A percentile compares a stretch with the other conserved stretches of the same genome.
Evolutionary conservation across 2,888 invertebrate genomes (phyloP).

Genomic region (Spatulosminthurus flaviceps): DNA sequence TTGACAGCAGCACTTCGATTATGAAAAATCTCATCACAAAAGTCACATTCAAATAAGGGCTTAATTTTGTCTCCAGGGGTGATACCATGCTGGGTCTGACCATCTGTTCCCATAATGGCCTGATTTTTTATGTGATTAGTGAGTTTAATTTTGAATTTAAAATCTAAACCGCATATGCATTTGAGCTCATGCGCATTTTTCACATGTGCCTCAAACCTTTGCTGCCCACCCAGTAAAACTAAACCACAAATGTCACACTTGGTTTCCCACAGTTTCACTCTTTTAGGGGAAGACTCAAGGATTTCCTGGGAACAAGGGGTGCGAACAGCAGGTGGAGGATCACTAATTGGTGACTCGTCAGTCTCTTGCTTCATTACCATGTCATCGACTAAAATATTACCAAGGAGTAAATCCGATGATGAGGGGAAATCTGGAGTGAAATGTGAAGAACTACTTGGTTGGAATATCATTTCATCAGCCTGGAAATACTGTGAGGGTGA

Average conservation of each 20-base stretch:
- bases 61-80: constrained; percentile 33
- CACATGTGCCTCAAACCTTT: constrained; percentile 43
- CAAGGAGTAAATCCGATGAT: not conserved
- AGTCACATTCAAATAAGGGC: constrained; percentile 42
- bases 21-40: constrained; percentile 43
- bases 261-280: constrained; percentile 39
- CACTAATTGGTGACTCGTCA: too few relatives aligned
- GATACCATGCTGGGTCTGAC: not conserved
- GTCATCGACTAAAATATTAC: too few relatives aligned
- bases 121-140: constrained; percentile 33
- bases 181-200: constrained; percentile 41
- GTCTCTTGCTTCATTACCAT: too few relatives aligned
- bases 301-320: not conserved
- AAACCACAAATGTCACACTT: constrained; percentile 39
- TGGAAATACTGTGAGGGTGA: not conserved
- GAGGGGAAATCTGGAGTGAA: not conserved
- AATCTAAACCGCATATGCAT: constrained; percentile 38
- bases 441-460: not conserved
- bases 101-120: not conserved
- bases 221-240: constrained; percentile 32
- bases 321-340: too few relatives aligned
- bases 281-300: not conserved
- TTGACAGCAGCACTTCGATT: constrained; percentile 34
- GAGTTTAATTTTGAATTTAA: constrained; percentile 37
- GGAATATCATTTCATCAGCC: not conserved